phyloP scores from a whole-genome alignment of 2,113 vertebrate genomes.

The Chamaea fasciata region DNA sequence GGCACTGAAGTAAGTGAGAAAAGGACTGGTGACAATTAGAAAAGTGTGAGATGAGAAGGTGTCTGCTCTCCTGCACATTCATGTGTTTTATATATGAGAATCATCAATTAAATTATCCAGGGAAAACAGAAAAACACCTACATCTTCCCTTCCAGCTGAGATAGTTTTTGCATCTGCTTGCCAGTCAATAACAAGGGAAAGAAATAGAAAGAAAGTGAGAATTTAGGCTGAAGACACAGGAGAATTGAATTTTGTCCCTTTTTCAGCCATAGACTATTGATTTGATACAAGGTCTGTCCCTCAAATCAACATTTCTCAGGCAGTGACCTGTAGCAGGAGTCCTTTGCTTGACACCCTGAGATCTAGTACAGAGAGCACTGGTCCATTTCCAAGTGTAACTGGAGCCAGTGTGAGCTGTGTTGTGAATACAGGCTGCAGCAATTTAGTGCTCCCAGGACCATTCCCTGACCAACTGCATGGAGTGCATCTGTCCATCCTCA shows the following conservation, averaged over 20 bases:
- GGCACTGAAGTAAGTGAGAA: not conserved
- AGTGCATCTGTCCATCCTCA: not conserved
- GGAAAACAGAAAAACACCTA: not conserved
- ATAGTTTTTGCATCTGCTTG: not conserved
- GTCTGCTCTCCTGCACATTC: not conserved
- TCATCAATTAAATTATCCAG: not conserved
- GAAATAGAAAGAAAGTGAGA: not conserved
- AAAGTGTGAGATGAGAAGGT: not conserved
- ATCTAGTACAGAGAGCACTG: not conserved
- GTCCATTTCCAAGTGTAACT: not conserved
- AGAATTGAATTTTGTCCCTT: not conserved
- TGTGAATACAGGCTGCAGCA: not conserved
- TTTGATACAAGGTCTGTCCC: not conserved
- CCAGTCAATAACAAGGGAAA: not conserved
- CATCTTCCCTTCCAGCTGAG: not conserved
- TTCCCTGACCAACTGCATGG: not conserved
- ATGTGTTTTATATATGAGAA: not conserved
- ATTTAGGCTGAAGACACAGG: not conserved
- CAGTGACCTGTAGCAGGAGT: not conserved
- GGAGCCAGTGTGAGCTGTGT: not conserved
- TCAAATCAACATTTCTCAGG: not conserved
- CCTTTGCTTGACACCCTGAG: not conserved
- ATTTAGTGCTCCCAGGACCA: not conserved
- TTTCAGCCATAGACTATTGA: not conserved
- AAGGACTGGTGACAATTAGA: not conserved